These are phyloP conservation scores for Rhynchonycteris naso DNA, from an alignment of 2,797 vertebrate species.

Conservation along the genomic window DNA sequence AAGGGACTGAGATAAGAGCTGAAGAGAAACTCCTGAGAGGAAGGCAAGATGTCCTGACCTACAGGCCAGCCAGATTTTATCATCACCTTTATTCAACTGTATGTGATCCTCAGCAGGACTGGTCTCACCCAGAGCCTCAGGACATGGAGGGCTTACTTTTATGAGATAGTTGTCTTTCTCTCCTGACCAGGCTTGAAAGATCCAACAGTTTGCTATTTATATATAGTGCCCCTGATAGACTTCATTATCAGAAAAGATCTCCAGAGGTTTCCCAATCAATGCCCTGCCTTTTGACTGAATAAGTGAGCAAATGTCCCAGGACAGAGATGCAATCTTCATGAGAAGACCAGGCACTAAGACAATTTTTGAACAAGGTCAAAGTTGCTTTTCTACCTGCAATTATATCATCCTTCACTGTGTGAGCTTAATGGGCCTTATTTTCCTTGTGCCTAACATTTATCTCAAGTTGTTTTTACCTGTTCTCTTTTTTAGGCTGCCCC, in stretches of 20 bases:
- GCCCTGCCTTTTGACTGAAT: constrained; percentile 11
- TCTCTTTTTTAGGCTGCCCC: constrained; percentile 11
- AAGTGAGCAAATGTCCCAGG: background rate
- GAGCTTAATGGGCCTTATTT: constrained; percentile 42
- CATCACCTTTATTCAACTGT: background rate
- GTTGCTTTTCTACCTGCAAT: background rate
- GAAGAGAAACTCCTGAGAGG: background rate
- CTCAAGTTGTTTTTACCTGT: constrained; percentile 33
- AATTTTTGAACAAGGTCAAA: background rate
- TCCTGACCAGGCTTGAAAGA: background rate
- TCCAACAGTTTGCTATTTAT: background rate
- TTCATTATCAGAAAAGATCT: background rate
- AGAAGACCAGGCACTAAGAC: background rate
- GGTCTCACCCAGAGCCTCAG: background rate
- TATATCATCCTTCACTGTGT: background rate
- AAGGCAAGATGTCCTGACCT: background rate
- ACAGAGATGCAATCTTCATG: background rate
- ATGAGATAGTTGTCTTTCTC: background rate
- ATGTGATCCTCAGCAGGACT: background rate
- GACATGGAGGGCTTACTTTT: background rate
- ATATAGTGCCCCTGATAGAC: background rate
- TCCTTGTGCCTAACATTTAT: constrained; percentile 12
- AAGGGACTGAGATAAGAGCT: background rate
- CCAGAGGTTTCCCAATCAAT: background rate
- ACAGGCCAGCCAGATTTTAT: background rate